Percentiles rank a stretch among this genome's conserved stretches.
These are phyloP conservation scores for Galeruca laticollis DNA, from an alignment of 2,888 invertebrate genomes.

Conservation along the genomic window DNA sequence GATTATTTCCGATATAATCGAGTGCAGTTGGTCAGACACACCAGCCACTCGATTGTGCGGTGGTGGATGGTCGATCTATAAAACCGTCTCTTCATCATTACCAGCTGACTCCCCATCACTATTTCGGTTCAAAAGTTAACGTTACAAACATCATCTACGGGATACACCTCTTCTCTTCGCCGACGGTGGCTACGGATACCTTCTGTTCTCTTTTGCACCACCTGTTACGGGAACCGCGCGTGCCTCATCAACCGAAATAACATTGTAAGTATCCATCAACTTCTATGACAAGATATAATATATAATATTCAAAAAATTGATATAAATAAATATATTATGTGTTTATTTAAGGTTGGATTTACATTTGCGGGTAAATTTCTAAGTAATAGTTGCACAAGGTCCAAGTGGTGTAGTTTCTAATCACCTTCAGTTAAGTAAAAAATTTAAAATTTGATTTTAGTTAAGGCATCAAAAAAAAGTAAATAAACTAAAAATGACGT, in stretches of 20 bases:
- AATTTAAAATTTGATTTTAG: too few species aligned
- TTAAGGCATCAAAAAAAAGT: too few species aligned
- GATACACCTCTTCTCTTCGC: conserved; percentile 21
- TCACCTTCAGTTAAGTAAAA: too few species aligned
- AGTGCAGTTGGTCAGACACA: background rate
- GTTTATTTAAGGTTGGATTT: too few species aligned
- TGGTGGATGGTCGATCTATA: conserved; percentile 6
- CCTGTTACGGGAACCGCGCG: conserved; percentile 61
- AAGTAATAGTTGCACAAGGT: too few species aligned
- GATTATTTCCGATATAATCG: background rate
- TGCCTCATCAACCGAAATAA: conserved; percentile 55
- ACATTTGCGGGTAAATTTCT: too few species aligned
- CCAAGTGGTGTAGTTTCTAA: too few species aligned
- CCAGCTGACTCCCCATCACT: conserved; percentile 21
- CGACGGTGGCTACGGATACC: conserved; percentile 56
- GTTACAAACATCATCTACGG: conserved; percentile 18
- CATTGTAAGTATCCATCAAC: conserved; percentile 6
- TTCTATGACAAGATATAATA: background rate
- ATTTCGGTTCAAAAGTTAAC: conserved; percentile 23
- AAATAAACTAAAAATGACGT: too few species aligned
- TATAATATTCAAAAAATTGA: too few species aligned
- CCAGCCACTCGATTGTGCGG: conserved; percentile 2
- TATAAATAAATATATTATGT: too few species aligned
- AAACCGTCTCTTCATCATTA: conserved; percentile 11
- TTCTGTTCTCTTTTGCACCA: conserved; percentile 62